Evolutionary conservation across 2,113 vertebrate genomes (phyloP).

Genomic region (Paralichthys olivaceus): DNA sequence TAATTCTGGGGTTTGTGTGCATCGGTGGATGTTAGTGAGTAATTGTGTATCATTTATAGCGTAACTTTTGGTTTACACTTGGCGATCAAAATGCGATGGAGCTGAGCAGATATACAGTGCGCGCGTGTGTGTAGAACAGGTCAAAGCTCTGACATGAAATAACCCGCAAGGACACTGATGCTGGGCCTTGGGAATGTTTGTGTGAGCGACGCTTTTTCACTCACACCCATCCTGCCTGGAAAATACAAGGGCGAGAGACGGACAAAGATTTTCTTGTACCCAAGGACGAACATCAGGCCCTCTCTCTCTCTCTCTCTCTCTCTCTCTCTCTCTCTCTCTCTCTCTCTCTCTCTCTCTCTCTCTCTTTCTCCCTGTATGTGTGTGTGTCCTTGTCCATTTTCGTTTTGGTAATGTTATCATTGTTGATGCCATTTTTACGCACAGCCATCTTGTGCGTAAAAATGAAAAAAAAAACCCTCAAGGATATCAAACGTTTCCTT

Average conservation of each 20-base stretch:
- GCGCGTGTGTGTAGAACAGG: neutral
- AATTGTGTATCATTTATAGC: neutral
- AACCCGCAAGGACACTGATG: constrained; percentile 21
- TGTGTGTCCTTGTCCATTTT: constrained; percentile 22
- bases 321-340: constrained; percentile 16
- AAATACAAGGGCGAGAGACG: constrained; percentile 63
- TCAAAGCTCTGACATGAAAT: constrained; percentile 11
- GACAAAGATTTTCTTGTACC: constrained; percentile 72
- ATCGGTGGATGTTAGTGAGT: neutral
- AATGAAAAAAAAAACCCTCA: neutral
- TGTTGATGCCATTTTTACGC: constrained; percentile 39
- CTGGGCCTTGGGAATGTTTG: constrained; percentile 49
- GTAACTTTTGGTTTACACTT: neutral
- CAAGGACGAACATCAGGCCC: constrained; percentile 54
- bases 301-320: neutral
- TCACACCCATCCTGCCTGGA: constrained; percentile 69
- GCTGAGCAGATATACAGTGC: neutral
- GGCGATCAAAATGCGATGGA: neutral
- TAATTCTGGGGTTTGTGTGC: no score
- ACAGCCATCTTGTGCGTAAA: constrained; percentile 39
- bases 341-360: neutral
- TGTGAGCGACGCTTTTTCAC: constrained; percentile 34
- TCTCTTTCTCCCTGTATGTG: constrained; percentile 35
- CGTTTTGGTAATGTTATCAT: constrained; percentile 6
- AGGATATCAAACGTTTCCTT: neutral